Percentiles rank a stretch among this genome's conserved stretches.
These are phyloP conservation scores for Datnioides undecimradiatus DNA, from an alignment of 2,113 vertebrate species.

Conservation along the genomic window DNA sequence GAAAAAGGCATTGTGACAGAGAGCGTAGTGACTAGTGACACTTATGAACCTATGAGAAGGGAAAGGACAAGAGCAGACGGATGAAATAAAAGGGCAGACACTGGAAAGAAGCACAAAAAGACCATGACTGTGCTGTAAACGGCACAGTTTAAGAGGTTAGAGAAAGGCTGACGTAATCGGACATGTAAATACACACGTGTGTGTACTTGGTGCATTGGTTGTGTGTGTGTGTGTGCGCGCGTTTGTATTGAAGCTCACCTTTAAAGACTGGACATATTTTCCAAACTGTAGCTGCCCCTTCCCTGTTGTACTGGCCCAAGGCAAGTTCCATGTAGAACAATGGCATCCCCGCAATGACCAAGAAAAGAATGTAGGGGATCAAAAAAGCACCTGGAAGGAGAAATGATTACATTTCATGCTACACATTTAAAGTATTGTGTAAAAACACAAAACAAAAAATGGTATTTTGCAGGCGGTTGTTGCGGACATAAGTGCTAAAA, in stretches of 20 bases:
- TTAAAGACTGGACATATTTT: conserved; percentile 99
- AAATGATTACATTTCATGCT: conserved; percentile 1
- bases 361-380: conserved; percentile 96
- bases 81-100: conserved; percentile 58
- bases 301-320: conserved; percentile 96
- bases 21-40: conserved; percentile 45
- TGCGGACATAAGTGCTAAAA: not conserved
- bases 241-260: conserved; percentile 84
- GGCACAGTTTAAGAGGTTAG: conserved; percentile 41
- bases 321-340: conserved; percentile 99
- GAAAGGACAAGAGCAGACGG: conserved; percentile 42
- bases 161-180: not conserved
- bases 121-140: not conserved
- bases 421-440: not conserved
- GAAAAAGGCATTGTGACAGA: conserved; percentile 15
- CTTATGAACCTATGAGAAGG: conserved; percentile 24
- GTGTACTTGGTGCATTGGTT: no score
- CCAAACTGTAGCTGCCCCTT: conserved; percentile 98
- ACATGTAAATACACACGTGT: not conserved
- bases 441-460: no score
- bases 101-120: conserved; percentile 19
- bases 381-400: conserved; percentile 91
- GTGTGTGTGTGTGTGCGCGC: not conserved
- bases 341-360: conserved; percentile 98
- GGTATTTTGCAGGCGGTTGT: no score